Conservation (phyloP, 2,888 invertebrate species). For the Trissoscelio sp. region DNA sequence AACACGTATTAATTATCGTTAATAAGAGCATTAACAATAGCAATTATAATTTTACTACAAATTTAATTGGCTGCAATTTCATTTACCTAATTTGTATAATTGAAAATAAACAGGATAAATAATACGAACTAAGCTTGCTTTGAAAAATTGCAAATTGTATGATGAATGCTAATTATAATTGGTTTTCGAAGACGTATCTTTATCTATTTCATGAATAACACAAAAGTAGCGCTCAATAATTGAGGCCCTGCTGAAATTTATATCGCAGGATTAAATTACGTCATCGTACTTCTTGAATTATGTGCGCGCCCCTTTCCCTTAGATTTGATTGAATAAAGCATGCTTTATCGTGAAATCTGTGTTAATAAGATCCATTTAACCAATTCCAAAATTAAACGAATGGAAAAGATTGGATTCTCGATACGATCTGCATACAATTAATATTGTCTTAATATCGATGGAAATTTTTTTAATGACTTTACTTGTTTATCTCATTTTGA, state of each 20-base stretch:
- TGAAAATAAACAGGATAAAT: too few relatives aligned
- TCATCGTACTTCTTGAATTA: constrained; percentile 51
- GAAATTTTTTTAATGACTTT: too few relatives aligned
- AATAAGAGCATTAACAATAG: too few relatives aligned
- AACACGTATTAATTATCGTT: too few relatives aligned
- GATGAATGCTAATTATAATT: background rate
- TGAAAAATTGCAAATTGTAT: background rate
- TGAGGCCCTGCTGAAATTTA: constrained; percentile 26
- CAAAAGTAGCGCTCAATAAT: constrained; percentile 9
- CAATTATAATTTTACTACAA: too few relatives aligned
- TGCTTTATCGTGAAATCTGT: constrained; percentile 57
- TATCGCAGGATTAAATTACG: constrained; percentile 35
- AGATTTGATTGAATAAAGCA: constrained; percentile 46
- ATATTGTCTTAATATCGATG: too few relatives aligned
- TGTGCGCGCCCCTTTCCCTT: constrained; percentile 37
- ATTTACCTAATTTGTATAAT: too few relatives aligned
- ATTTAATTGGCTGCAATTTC: too few relatives aligned
- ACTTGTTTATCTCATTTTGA: too few relatives aligned
- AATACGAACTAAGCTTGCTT: too few relatives aligned
- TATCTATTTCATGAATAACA: constrained; percentile 22
- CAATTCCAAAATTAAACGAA: constrained; percentile 49
- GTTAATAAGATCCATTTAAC: constrained; percentile 57
- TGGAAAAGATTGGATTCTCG: constrained; percentile 37
- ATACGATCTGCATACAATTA: constrained; percentile 26
- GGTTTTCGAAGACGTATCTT: constrained; percentile 14